Conservation (phyloP, 2,797 vertebrate species). For the Geotrypetes seraphini region DNA sequence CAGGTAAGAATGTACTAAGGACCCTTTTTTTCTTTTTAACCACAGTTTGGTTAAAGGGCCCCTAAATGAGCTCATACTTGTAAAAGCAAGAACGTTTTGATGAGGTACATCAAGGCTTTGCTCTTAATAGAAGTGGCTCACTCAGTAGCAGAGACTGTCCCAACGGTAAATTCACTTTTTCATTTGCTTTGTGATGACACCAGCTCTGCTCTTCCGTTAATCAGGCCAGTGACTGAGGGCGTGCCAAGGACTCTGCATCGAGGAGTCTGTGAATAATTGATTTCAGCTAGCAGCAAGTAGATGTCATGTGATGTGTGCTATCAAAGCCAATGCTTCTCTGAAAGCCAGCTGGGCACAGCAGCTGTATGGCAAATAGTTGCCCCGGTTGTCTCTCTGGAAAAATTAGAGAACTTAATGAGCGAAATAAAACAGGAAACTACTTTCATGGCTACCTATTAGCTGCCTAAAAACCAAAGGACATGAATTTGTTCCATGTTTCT, state of each 20-base stretch:
- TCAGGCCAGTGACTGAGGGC: constrained; percentile 8
- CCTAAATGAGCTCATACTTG: too few relatives aligned
- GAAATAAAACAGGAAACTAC: constrained; percentile 25
- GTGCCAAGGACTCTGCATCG: constrained; percentile 26
- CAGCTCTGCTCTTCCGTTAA: constrained; percentile 7
- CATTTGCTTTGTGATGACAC: constrained; percentile 2
- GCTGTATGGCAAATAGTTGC: constrained; percentile 26
- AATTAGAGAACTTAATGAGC: constrained; percentile 36
- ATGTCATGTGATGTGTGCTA: constrained; percentile 25
- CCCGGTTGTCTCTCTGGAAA: constrained; percentile 31
- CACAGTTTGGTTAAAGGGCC: too few relatives aligned
- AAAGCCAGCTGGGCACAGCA: constrained; percentile 26
- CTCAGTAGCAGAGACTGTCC: too few relatives aligned
- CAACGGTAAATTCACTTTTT: too few relatives aligned
- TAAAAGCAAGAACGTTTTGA: too few relatives aligned
- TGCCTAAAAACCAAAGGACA: constrained; percentile 18
- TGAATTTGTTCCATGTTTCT: constrained; percentile 22
- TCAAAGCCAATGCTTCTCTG: constrained; percentile 25
- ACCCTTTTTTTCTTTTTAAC: too few relatives aligned
- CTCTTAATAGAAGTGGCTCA: too few relatives aligned
- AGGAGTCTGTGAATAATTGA: constrained; percentile 38
- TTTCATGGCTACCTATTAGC: constrained; percentile 12
- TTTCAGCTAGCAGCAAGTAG: constrained; percentile 34
- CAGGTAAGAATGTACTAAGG: too few relatives aligned
- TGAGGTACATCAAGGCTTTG: too few relatives aligned